phyloP scores from a whole-genome alignment of 2,888 invertebrate species.

The Sphaerophoria taeniata region DNA sequence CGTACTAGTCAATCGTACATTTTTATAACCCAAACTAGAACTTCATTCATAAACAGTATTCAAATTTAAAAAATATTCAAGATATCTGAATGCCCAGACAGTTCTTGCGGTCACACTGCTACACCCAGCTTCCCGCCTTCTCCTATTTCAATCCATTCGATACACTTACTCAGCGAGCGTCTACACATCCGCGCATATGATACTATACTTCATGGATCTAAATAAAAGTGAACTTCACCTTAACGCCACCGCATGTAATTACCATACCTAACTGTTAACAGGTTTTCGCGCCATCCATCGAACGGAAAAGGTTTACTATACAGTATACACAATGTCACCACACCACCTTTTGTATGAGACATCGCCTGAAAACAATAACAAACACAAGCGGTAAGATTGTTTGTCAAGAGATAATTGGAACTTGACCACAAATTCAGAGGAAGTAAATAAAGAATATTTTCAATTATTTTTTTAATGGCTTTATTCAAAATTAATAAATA shows the following conservation, averaged over 20 bases:
- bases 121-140: conserved; percentile 9
- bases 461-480: conserved; percentile 50
- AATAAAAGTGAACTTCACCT: conserved; percentile 38
- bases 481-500: conserved; percentile 73
- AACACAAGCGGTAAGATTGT: not conserved
- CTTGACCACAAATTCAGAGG: no score
- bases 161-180: not conserved
- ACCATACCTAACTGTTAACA: not conserved
- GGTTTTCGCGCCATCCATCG: not conserved
- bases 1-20: not conserved
- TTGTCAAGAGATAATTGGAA: no score
- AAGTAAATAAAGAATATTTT: not conserved
- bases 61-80: not conserved
- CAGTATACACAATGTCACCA: not conserved
- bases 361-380: not conserved
- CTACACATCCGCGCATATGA: conserved; percentile 53
- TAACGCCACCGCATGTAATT: not conserved
- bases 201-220: conserved; percentile 21
- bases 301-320: not conserved
- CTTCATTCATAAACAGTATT: conserved; percentile 2
- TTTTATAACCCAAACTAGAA: not conserved
- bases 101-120: conserved; percentile 1
- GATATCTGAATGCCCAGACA: not conserved
- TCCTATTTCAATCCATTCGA: conserved; percentile 11
- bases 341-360: not conserved